Conservation (phyloP, 2,797 vertebrate species). For the Mus caroli region DNA sequence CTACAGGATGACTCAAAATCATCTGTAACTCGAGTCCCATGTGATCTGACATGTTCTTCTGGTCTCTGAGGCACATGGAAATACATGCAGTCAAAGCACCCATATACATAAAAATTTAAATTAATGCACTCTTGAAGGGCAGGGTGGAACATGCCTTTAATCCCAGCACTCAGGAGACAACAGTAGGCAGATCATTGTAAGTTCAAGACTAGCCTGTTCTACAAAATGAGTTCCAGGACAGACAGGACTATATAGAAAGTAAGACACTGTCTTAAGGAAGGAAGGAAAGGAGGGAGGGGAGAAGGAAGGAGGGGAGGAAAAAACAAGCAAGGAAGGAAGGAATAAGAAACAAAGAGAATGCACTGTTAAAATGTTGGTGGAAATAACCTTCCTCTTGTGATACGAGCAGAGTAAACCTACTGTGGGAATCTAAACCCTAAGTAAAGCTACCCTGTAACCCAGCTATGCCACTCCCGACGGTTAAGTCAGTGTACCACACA, state of each 20-base stretch:
- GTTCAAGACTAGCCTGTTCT: background rate
- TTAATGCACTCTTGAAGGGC: background rate
- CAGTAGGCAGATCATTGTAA: background rate
- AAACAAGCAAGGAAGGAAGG: accelerated
- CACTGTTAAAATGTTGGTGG: background rate
- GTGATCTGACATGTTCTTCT: background rate
- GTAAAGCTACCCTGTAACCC: background rate
- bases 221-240: background rate
- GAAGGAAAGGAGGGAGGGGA: no score
- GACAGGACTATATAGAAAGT: background rate
- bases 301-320: no score
- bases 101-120: background rate
- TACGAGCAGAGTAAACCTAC: background rate
- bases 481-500: background rate
- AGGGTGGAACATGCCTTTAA: background rate
- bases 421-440: background rate
- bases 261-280: background rate
- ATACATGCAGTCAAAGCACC: background rate
- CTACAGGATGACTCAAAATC: background rate
- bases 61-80: background rate
- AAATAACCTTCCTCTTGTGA: background rate
- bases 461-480: background rate
- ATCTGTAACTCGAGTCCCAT: background rate
- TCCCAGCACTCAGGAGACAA: background rate
- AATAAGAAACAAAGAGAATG: background rate